Evolutionary conservation across 2,797 vertebrate species (phyloP), one percentile per base, ranked within the genome.

Genomic region (Synanceia verrucosa): DNA sequence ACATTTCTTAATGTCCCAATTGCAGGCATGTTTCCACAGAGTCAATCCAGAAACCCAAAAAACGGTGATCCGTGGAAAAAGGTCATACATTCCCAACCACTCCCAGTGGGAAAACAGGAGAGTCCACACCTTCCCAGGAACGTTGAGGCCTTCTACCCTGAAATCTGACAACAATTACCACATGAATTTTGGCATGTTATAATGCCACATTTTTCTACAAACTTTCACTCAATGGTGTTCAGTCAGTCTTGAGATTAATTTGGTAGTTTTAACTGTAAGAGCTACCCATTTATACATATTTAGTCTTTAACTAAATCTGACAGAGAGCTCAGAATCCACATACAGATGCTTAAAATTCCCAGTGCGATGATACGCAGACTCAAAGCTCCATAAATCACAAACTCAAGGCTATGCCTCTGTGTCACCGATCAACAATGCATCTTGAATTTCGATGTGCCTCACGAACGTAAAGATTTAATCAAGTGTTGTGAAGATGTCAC

Each of bases 121-220:
- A 84, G 88, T 79, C 83, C 83, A 85, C 89, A 90, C 86, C 90
- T 93, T 90, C 76, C 53, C 68, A 70, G 79, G 86, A 91, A 89
- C 65, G 67, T 76, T 57, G 78, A 80, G 81, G 78, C 86, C 73
- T 80, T 58, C 74, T 86, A 69, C 72, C 66, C 86, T 60, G 53
- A 90, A 88, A 83, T 91, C 90, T 93, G 92, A 91, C 89, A 91
- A 78, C 74, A 91, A 93, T 93, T 92, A 92, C 80, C 36, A 43
- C 71, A 79, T 80, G 83, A 79, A 89, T 85, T 88, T 86, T 53
- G 70, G 53, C 69, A 68, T 65, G 86, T 88, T 81, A 85, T 78
- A 85, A 85, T 62, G 81, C n/a, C n/a, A 84, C 52, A 56, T 72
- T 88, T 75, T 68, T 83, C 66, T 74, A 62, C 60, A 63, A 57